These are phyloP conservation scores for Callyntrura sp. DNA, from an alignment of 2,888 invertebrate species.

Conservation along the genomic window DNA sequence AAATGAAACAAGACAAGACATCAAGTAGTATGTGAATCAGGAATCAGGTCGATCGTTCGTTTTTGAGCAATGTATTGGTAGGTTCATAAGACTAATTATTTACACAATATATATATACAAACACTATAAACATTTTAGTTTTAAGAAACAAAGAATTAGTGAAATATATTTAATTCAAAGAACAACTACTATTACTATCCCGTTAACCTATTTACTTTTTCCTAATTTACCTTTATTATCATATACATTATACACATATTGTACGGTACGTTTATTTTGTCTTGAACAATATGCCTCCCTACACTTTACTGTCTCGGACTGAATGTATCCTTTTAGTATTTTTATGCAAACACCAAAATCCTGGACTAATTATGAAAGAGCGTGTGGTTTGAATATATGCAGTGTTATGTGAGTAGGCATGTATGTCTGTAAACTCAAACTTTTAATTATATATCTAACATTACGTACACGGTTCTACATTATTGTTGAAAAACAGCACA, in stretches of 20 bases:
- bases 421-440: neutral
- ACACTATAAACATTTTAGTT: neutral
- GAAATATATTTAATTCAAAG: neutral
- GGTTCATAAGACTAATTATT: slow-evolving; percentile 62
- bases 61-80: slow-evolving; percentile 39
- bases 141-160: neutral
- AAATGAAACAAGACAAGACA: slow-evolving; percentile 8
- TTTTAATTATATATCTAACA: neutral
- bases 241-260: neutral
- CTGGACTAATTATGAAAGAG: too few relatives aligned
- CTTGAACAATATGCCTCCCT: neutral
- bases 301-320: too few relatives aligned
- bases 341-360: too few relatives aligned
- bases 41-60: slow-evolving; percentile 13
- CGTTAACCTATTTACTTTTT: slow-evolving; percentile 6
- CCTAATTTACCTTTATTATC: slow-evolving; percentile 9
- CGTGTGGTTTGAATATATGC: too few relatives aligned
- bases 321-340: too few relatives aligned
- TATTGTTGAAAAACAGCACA: neutral
- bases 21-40: slow-evolving; percentile 11
- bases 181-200: neutral
- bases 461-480: neutral
- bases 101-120: neutral
- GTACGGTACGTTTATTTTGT: too few relatives aligned
- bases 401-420: too few relatives aligned